phyloP scores from a whole-genome alignment of 2,797 vertebrate genomes.

The Linurgus olivaceus region DNA sequence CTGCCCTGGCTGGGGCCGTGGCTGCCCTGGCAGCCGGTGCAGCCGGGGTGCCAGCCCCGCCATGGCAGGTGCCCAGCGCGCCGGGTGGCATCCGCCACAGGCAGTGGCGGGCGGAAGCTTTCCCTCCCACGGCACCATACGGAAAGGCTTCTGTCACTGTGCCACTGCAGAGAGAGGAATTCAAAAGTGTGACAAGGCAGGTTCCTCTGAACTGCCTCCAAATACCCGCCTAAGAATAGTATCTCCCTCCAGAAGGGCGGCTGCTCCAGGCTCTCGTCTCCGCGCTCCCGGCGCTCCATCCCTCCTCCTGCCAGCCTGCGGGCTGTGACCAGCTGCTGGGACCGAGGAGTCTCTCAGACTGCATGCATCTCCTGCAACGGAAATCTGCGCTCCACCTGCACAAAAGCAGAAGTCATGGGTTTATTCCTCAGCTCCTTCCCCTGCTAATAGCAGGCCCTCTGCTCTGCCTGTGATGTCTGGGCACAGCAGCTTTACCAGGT shows the following conservation, averaged over 20 bases:
- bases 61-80: neutral
- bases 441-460: neutral
- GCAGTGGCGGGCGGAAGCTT: neutral
- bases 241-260: neutral
- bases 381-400: neutral
- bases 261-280: neutral
- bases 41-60: accelerated
- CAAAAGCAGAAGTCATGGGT: neutral
- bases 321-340: neutral
- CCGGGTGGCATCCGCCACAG: neutral
- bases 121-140: neutral
- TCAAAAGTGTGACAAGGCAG: conserved; percentile 3
- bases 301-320: neutral
- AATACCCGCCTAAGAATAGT: neutral
- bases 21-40: accelerated
- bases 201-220: neutral
- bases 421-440: neutral
- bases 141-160: conserved; percentile 3
- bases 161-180: neutral
- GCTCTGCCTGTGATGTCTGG: neutral
- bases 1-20: neutral
- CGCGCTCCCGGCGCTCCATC: neutral
- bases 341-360: neutral
- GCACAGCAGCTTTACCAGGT: neutral
- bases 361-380: neutral